Evolutionary conservation across 2,888 invertebrate genomes (phyloP).

Genomic region (Caenorhabditis auriculariae): DNA sequence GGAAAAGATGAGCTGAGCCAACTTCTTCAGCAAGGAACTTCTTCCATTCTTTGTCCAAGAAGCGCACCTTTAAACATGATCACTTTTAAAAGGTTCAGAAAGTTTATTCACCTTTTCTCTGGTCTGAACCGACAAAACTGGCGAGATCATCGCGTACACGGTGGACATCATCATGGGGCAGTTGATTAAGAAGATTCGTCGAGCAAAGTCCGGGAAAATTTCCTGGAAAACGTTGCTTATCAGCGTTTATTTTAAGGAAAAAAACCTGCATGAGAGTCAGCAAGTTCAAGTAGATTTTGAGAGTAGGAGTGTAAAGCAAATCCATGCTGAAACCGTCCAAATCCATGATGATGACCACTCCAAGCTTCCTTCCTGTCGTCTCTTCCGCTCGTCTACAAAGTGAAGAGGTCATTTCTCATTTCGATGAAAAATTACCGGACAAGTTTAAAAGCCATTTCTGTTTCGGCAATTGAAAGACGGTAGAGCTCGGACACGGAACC

Average conservation of each 20-base stretch:
- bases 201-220: conserved; percentile 44
- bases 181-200: conserved; percentile 40
- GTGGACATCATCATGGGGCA: conserved; percentile 39
- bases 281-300: conserved; percentile 52
- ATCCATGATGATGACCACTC: conserved; percentile 55
- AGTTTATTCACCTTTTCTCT: conserved; percentile 27
- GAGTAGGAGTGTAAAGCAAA: conserved; percentile 44
- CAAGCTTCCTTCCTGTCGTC: conserved; percentile 37
- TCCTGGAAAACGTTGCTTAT: conserved; percentile 19
- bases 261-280: conserved; percentile 46
- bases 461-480: conserved; percentile 46
- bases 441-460: conserved; percentile 45
- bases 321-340: conserved; percentile 57
- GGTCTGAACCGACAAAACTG: conserved; percentile 42
- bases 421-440: conserved; percentile 21
- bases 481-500: conserved; percentile 49
- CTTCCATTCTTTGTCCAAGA: conserved; percentile 42
- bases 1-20: conserved; percentile 39
- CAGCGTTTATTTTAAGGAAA: neutral
- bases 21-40: conserved; percentile 29
- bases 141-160: conserved; percentile 42
- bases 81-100: conserved; percentile 5
- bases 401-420: conserved; percentile 35
- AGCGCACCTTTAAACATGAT: conserved; percentile 18
- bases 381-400: conserved; percentile 17